A percentile compares a stretch with the other conserved stretches of the same genome.
Conservation (phyloP, 2,888 invertebrate species). For the Brachycybe producta region DNA sequence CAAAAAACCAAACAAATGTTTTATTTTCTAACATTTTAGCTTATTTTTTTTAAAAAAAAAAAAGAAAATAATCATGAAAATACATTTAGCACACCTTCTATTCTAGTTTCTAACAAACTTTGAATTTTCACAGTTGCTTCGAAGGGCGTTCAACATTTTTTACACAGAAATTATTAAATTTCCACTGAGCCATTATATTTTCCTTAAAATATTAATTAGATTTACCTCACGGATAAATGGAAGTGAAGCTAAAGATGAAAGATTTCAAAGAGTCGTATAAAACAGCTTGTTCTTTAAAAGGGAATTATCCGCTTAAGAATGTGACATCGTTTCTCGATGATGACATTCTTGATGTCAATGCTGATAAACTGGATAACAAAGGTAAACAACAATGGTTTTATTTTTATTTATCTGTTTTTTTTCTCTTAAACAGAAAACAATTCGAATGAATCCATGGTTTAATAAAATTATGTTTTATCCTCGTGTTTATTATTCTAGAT, state of each 20-base stretch:
- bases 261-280: background rate
- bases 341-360: slow-evolving; percentile 14
- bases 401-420: background rate
- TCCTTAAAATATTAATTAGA: too few species aligned
- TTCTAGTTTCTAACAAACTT: too few species aligned
- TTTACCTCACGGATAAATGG: too few species aligned
- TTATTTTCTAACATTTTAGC: too few species aligned
- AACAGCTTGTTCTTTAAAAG: slow-evolving; percentile 1
- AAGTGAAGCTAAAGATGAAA: background rate
- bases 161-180: too few species aligned
- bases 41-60: too few species aligned
- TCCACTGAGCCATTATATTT: too few species aligned
- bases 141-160: too few species aligned
- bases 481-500: slow-evolving; percentile 3
- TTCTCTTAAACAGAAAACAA: background rate
- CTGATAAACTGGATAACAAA: slow-evolving; percentile 8
- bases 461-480: background rate
- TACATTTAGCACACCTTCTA: too few species aligned
- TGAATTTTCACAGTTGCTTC: too few species aligned
- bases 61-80: too few species aligned
- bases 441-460: background rate
- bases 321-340: slow-evolving; percentile 6
- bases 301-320: background rate
- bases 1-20: too few species aligned
- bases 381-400: slow-evolving; percentile 3